Percentiles rank a stretch among this genome's conserved stretches.
These are phyloP conservation scores for Sarcophilus harrisii DNA, from an alignment of 2,797 vertebrate species.

Conservation along the genomic window DNA sequence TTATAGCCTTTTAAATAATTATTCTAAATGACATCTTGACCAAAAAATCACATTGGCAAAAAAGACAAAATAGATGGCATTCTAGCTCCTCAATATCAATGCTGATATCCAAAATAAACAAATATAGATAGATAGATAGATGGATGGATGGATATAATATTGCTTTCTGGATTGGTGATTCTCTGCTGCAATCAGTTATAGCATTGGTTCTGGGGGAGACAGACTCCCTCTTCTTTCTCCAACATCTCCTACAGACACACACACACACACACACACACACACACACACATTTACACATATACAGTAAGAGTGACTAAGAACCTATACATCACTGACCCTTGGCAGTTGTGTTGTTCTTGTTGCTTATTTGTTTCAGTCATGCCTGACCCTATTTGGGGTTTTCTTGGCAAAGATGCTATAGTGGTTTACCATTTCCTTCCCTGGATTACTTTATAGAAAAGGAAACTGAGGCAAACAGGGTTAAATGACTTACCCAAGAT, in stretches of 20 bases:
- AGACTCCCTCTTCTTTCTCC: not conserved
- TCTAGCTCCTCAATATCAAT: not conserved
- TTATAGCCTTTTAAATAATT: slow-evolving; percentile 28
- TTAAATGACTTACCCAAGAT: not conserved
- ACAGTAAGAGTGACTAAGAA: not conserved
- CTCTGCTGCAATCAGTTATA: slow-evolving; percentile 7
- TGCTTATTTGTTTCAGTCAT: not conserved
- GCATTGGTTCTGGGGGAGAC: not conserved
- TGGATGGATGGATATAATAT: no score
- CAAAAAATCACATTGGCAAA: not conserved
- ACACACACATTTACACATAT: not conserved
- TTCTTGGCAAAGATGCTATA: not conserved
- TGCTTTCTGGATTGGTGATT: not conserved
- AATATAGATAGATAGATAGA: no score
- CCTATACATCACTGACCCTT: not conserved
- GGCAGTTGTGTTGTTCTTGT: not conserved
- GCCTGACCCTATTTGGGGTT: not conserved
- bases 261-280: no score
- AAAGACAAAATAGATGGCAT: slow-evolving; percentile 3
- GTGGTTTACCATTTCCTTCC: not conserved
- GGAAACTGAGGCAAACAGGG: not conserved
- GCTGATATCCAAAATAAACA: slow-evolving; percentile 40
- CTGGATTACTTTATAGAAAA: not conserved
- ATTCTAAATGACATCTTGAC: slow-evolving; percentile 44
- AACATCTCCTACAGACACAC: not conserved